phyloP scores from a whole-genome alignment of 2,113 vertebrate genomes.

The Laticauda laticaudata region DNA sequence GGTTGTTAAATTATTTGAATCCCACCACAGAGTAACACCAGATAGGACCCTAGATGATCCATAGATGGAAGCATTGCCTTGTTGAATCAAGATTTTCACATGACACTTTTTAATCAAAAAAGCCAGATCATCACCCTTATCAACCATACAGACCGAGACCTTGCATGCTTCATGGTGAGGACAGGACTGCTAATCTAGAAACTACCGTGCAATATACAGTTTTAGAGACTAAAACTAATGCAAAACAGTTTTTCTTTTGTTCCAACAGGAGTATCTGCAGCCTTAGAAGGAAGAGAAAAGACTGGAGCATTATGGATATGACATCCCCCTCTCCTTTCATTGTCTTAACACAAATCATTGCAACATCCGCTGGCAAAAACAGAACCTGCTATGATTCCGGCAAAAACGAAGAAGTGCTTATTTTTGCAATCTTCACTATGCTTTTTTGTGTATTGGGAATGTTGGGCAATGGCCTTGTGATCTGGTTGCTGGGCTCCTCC shows the following conservation, averaged over 20 bases:
- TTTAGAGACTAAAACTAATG: background rate
- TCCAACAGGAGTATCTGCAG: background rate
- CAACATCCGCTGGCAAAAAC: background rate
- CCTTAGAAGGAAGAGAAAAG: background rate
- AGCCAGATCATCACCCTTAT: too few species aligned
- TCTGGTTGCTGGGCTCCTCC: background rate
- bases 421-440: background rate
- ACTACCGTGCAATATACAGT: background rate
- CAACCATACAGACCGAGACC: background rate
- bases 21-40: background rate
- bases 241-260: background rate
- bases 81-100: background rate
- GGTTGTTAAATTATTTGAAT: too few species aligned
- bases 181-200: background rate
- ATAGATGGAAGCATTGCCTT: background rate
- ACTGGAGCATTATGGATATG: background rate
- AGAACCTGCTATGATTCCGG: background rate
- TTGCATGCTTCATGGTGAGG: background rate
- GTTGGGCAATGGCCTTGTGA: slow-evolving; percentile 1
- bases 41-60: background rate
- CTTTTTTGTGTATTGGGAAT: background rate
- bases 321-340: background rate
- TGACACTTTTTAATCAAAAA: background rate
- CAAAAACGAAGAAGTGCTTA: background rate
- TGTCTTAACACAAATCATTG: background rate